Evolutionary conservation across 2,113 vertebrate species (phyloP).

Genomic region (Passer domesticus): DNA sequence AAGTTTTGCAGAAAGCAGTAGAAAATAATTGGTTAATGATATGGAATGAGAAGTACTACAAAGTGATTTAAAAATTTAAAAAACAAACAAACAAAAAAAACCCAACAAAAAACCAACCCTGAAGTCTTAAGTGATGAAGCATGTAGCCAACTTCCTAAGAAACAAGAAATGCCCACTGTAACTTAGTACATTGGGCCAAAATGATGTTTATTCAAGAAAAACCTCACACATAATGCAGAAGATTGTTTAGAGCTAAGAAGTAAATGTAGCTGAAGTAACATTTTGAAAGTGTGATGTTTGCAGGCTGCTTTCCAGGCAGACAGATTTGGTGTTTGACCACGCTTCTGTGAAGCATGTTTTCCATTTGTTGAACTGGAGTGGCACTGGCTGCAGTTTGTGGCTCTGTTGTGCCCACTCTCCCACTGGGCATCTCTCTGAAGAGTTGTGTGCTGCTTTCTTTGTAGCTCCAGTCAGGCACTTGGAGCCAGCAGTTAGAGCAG

Average conservation of each 20-base stretch:
- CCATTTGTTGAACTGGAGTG: not conserved
- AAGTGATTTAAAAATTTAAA: not conserved
- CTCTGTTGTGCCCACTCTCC: rapidly evolving
- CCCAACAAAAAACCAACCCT: not conserved
- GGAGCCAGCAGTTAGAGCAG: not conserved
- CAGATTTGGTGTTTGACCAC: not conserved
- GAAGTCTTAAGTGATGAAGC: not conserved
- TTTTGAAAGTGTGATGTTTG: not conserved
- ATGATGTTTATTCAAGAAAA: not conserved
- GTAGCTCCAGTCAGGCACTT: not conserved
- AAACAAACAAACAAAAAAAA: not conserved
- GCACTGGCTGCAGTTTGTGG: not conserved
- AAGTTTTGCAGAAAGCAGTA: not conserved
- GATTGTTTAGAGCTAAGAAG: not conserved
- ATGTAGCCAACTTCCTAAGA: not conserved
- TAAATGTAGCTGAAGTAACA: not conserved
- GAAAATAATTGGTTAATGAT: not conserved
- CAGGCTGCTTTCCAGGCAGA: not conserved
- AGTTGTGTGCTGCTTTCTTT: not conserved
- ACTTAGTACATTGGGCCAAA: not conserved
- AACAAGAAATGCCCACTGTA: not conserved
- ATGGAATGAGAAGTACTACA: not conserved
- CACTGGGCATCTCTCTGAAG: rapidly evolving
- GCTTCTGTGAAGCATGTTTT: not conserved
- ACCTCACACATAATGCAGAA: not conserved